These are phyloP conservation scores for Chalcosyrphus nemorum DNA, from an alignment of 2,888 invertebrate genomes.

Conservation along the genomic window DNA sequence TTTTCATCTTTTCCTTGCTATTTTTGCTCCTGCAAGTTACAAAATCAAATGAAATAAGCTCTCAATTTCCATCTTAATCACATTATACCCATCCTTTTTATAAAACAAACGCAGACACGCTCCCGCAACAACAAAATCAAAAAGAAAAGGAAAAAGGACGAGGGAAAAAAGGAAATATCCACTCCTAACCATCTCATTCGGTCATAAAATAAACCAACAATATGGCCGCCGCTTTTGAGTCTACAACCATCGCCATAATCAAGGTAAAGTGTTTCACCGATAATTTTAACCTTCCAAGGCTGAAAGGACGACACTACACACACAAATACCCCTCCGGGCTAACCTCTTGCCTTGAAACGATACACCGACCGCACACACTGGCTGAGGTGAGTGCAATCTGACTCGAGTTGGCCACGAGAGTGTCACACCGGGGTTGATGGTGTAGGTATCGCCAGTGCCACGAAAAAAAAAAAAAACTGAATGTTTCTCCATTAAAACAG, in stretches of 20 bases:
- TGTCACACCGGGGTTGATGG: background rate
- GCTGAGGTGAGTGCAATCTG: slow-evolving; percentile 57
- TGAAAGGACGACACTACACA: slow-evolving; percentile 36
- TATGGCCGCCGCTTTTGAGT: slow-evolving; percentile 54
- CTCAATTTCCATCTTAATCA: slow-evolving; percentile 66
- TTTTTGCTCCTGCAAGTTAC: background rate
- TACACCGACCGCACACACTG: slow-evolving; percentile 11
- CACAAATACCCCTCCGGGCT: slow-evolving; percentile 12
- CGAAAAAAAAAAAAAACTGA: slow-evolving; percentile 6
- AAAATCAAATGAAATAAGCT: slow-evolving; percentile 65
- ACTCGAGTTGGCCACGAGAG: slow-evolving; percentile 34
- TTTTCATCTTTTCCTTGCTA: background rate
- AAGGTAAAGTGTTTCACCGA: slow-evolving; percentile 72
- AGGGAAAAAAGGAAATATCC: slow-evolving; percentile 14
- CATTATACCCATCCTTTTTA: slow-evolving; percentile 53
- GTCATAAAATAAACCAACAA: slow-evolving; percentile 52
- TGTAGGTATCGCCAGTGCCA: slow-evolving; percentile 10
- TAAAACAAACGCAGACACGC: slow-evolving; percentile 28
- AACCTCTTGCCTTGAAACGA: slow-evolving; percentile 69
- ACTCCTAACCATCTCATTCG: slow-evolving; percentile 25
- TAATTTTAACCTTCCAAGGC: slow-evolving; percentile 68
- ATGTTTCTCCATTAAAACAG: slow-evolving; percentile 60
- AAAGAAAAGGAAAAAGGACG: background rate
- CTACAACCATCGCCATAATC: slow-evolving; percentile 58
- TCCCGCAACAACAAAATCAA: background rate